Evolutionary conservation across 2,888 invertebrate genomes (phyloP), one percentile per base, ranked within the genome.

Genomic region (Alloscopus bannaensis): DNA sequence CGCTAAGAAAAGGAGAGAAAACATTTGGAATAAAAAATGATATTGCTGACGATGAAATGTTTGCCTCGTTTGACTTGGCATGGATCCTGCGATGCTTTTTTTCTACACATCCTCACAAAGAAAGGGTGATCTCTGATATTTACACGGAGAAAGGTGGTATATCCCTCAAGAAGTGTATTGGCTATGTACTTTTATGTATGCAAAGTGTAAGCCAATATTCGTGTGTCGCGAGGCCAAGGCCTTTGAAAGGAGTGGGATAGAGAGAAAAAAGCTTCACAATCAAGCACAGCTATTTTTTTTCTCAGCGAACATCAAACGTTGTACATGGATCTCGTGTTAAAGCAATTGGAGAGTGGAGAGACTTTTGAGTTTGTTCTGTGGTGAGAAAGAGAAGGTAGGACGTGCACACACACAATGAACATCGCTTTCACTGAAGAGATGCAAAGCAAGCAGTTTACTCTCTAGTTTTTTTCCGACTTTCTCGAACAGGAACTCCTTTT

Each of bases 21-120:
- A 36, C 71, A 72, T 50, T 50, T 31, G 6, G 62, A 28, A 50
- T 50, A 64, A 72, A 64, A 72, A 72, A 72, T 50, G 64, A 64
- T 64, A 72, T 68, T 79, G 72, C 72, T 79, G 79, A 72, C 79
- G 66, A 79, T 72, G 79, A 72, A 72, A 72, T 79, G 68, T 70
- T 71, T 71, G 78, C 62, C 71, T 69, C 36, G 50, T 62, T 72
- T 52, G 18, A 60, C 31, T 71, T 71, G 71, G 60, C 71, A 71
- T 47, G 36, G n/a, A 16, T 60, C 31, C 36, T 31, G 31, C 16
- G 6, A 20, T 57, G 57, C 57, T 57, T 28, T 29, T 20, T 18
- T 57, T 57, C 18, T 57, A 18, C 52, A n/a, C 22, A 2, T 52
- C 18, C 42, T 42, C 8, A 18, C 29, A 31, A 22, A 18, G 18